Evolutionary conservation across 2,113 vertebrate species (phyloP), one percentile per base, ranked within the genome.

Genomic region (Microcebus lehilahytsara): DNA sequence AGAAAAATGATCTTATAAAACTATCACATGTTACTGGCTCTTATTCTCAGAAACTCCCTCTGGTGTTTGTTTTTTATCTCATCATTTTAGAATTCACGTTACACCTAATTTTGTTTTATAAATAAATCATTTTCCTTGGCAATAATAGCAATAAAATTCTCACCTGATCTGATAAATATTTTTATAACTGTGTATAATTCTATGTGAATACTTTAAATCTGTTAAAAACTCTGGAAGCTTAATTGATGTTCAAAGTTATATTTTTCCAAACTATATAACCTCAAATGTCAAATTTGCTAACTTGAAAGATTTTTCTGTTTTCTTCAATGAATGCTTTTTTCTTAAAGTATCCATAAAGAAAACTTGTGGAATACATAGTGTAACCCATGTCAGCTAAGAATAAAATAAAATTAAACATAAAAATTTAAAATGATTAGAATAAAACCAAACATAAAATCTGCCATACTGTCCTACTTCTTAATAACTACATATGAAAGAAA

Each of bases 321-420:
- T 40, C 77, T 80, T 91, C 80, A 85, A 67, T 78, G 49, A 71
- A 67, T 94, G 20, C 49, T 83, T 93, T 95, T 91, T 53, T 74
- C 30, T 78, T 64, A 49, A 90, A 88, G 42, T 86, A 72, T 14
- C 22, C 42, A 23, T n/a, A 81, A 85, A 85, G 37, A 27, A 95
- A 93, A 89, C 32, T 27, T 51, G 5, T 78, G 22, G 6, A 19
- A 34, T 13, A 62, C 12, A 51, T 46, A 81, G 66, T 83, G 34
- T 77, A 49, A 88, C 80, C 0, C 30, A 34, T 88, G 42, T 69
- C 37, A 53, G 27, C 13, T 74, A 32, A 72, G 78, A 27, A 27
- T 32, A 93, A 80, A 66, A 81, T 49, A 64, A 75, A 95, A 49
- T 34, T 83, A 89, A 79, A 46, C 2, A n/a, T 74, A 67, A 20